These are phyloP conservation scores for Ephydatia muelleri DNA, from an alignment of 37 sponge, comb jelly and placozoan genomes.

Conservation along the genomic window DNA sequence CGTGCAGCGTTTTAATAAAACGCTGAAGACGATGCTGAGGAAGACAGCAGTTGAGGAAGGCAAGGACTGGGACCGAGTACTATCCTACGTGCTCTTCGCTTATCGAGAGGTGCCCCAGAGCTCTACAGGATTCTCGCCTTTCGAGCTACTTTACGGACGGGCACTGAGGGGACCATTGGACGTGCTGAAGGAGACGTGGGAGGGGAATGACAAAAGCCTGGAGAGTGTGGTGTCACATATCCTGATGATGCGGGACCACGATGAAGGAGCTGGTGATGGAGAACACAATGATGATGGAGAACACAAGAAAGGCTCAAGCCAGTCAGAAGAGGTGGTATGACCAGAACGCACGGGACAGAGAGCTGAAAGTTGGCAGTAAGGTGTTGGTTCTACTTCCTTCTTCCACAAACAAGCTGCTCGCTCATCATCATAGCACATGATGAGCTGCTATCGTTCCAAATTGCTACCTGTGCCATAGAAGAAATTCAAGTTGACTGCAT, in stretches of 20 bases:
- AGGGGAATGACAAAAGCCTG: not conserved
- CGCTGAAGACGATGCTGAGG: slow-evolving; percentile 25
- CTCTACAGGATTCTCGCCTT: slow-evolving; percentile 41
- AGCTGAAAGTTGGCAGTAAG: slow-evolving; percentile 11
- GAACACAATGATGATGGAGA: slow-evolving; percentile 7
- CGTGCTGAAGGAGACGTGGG: slow-evolving; percentile 37
- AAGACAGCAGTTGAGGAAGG: not conserved
- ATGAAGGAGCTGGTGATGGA: slow-evolving; percentile 12
- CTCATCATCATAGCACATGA: too few relatives aligned
- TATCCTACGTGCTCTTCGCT: slow-evolving; percentile 20
- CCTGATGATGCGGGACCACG: slow-evolving; percentile 2
- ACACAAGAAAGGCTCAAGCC: slow-evolving; percentile 9
- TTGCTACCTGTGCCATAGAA: too few relatives aligned
- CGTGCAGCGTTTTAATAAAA: slow-evolving; percentile 31
- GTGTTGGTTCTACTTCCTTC: slow-evolving; percentile 30
- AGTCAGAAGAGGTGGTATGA: slow-evolving; percentile 38
- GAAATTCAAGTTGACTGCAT: too few relatives aligned
- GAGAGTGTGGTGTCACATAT: slow-evolving; percentile 23
- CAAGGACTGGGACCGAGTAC: slow-evolving; percentile 17
- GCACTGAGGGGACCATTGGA: slow-evolving; percentile 25
- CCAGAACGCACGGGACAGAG: slow-evolving; percentile 8
- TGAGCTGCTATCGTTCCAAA: too few relatives aligned
- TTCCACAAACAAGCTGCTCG: slow-evolving; percentile 10
- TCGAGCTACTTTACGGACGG: slow-evolving; percentile 28
- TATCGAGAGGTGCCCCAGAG: slow-evolving; percentile 33